Evolutionary conservation across 1,140 invertebrate genomes (phyloP).

Genomic region (Saccostrea echinata): DNA sequence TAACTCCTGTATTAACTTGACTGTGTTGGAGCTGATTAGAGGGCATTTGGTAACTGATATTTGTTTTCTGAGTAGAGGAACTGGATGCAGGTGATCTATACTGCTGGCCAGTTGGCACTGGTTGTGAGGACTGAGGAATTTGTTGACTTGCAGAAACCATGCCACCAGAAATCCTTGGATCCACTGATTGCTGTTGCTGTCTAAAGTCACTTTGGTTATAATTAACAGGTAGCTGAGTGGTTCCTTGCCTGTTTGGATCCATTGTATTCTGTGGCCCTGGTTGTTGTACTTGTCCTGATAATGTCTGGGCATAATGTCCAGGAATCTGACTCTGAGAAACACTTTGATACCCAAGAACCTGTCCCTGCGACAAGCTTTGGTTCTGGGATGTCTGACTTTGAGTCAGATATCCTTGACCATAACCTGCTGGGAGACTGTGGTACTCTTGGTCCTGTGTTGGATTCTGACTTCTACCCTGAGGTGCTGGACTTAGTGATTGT

Average conservation of each 20-base stretch:
- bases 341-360: not conserved
- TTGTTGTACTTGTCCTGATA: not conserved
- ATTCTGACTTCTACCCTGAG: not conserved
- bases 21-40: not conserved
- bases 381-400: not conserved
- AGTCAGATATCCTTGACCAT: not conserved
- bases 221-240: not conserved
- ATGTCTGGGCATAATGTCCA: conserved; percentile 15
- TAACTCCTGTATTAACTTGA: not conserved
- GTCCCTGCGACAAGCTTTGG: not conserved
- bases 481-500: not conserved
- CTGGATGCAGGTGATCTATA: not conserved
- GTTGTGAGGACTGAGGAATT: not conserved
- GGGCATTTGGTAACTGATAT: not conserved
- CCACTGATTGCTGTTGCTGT: not conserved
- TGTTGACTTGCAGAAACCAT: not conserved
- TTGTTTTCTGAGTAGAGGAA: not conserved
- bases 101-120: not conserved
- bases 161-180: not conserved
- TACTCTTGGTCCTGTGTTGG: conserved; percentile 49
- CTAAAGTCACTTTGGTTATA: not conserved
- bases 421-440: conserved; percentile 33
- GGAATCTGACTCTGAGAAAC: conserved; percentile 18
- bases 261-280: conserved; percentile 10
- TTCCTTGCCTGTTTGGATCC: conserved; percentile 2